Conservation (phyloP, 2,113 vertebrate genomes). For the Zapornia atra region DNA sequence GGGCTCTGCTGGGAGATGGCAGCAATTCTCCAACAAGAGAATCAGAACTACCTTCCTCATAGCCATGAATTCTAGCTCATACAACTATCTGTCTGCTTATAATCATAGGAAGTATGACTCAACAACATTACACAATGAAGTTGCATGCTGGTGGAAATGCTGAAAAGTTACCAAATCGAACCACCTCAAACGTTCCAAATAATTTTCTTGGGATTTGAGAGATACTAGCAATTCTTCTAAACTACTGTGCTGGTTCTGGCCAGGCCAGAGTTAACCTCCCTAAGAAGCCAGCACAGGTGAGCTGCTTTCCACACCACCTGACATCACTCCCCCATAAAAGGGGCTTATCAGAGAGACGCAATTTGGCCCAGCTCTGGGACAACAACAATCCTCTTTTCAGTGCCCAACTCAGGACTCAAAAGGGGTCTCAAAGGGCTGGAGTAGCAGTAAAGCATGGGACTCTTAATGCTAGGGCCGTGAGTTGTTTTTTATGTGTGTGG, state of each 20-base stretch:
- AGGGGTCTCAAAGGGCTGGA: too few species aligned
- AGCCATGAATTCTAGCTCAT: fast-evolving
- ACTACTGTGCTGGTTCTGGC: neutral
- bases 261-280: too few species aligned
- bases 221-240: neutral
- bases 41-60: neutral
- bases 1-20: neutral
- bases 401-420: too few species aligned
- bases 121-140: neutral
- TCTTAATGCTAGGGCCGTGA: too few species aligned
- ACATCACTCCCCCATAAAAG: too few species aligned
- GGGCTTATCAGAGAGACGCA: too few species aligned
- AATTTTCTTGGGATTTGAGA: neutral
- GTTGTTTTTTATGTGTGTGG: too few species aligned
- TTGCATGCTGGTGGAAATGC: neutral
- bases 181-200: neutral
- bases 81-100: fast-evolving
- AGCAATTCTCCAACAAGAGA: neutral
- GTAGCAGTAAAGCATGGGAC: too few species aligned
- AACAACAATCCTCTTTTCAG: too few species aligned
- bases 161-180: neutral
- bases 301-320: too few species aligned
- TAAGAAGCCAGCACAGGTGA: too few species aligned
- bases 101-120: neutral
- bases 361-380: too few species aligned